Base-by-base conservation (phyloP, 2,113 vertebrate species). In the Hippocampus guttulatus region DNA sequence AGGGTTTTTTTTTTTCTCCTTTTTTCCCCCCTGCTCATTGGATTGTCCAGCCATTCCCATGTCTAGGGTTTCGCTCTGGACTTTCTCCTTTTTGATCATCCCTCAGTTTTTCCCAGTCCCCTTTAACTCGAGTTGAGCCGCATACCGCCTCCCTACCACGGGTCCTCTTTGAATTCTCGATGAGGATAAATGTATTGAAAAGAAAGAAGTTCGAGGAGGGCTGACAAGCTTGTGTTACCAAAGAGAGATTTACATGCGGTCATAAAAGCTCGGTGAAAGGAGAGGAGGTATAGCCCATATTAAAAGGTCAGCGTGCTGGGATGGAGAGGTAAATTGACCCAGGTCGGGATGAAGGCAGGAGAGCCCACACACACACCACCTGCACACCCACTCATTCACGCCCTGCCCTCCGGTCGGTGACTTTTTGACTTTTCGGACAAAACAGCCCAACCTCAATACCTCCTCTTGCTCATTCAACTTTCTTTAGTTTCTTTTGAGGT, bases 81-180 rank as follows among this genome's bases (percentile, higher is more conserved):
- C 87, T 86, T 84, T 88, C 84, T 85, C 68, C 83, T 85, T 87
- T 89, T 91, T 87, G 85, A 88, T 87, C 85, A 85, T 81, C 76
- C 75, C 79, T 76, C 60, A 45, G 85, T 75, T 79, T 80, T 68
- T 81, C 80, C 74, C 82, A 75, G 76, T 87, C 79, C 71, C 80
- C 82, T 83, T 84, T 74, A 88, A 83, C 79, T 68, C 30, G 38
- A 83, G 70, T 54, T 57, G 81, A 71, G 80, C 77, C 66, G 64
- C 80, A 74, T 72, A 78, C 82, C 79, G 62, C 74, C 80, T 76
- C 73, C 68, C 80, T 67, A 75, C 75, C 38, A 45, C 80, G 69
- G 65, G 43, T 65, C 75, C 73, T 62, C 82, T 88, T 89, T 88
- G 84, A 88, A 83, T 85, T 77, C 74, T 79, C 75, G 55, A 40